Evolutionary conservation across 2,797 vertebrate genomes (phyloP).

Genomic region (Graptemys geographica): DNA sequence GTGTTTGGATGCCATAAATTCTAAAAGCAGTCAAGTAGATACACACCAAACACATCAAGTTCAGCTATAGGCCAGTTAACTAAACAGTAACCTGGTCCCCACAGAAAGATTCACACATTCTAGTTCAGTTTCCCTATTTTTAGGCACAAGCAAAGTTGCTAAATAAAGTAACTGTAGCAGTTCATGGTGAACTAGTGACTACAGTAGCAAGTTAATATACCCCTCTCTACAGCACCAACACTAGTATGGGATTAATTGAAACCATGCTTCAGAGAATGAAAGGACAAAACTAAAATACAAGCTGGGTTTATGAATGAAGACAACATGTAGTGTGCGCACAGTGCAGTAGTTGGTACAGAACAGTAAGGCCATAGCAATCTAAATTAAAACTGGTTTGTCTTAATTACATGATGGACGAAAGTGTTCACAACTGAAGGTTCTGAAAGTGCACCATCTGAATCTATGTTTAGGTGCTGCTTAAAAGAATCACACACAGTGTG

Average conservation of each 20-base stretch:
- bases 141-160: slow-evolving; percentile 80
- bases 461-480: slow-evolving; percentile 30
- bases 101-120: slow-evolving; percentile 72
- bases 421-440: slow-evolving; percentile 7
- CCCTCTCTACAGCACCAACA: slow-evolving; percentile 76
- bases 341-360: slow-evolving; percentile 44
- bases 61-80: slow-evolving; percentile 76
- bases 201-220: slow-evolving; percentile 72
- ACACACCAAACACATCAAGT: slow-evolving; percentile 75
- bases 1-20: slow-evolving; percentile 78
- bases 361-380: slow-evolving; percentile 74
- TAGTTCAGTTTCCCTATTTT: slow-evolving; percentile 74
- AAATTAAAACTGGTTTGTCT: slow-evolving; percentile 52
- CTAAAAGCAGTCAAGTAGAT: slow-evolving; percentile 77
- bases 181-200: slow-evolving; percentile 69
- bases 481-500: slow-evolving; percentile 75
- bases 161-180: slow-evolving; percentile 73
- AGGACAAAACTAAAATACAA: slow-evolving; percentile 59
- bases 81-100: slow-evolving; percentile 77
- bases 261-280: slow-evolving; percentile 75
- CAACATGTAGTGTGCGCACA: slow-evolving; percentile 69
- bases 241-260: slow-evolving; percentile 61
- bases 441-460: slow-evolving; percentile 7
- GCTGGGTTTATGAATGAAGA: slow-evolving; percentile 60
- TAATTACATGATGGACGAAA: background rate